Conservation (phyloP, 2,113 vertebrate genomes). For the Smithornis capensis region DNA sequence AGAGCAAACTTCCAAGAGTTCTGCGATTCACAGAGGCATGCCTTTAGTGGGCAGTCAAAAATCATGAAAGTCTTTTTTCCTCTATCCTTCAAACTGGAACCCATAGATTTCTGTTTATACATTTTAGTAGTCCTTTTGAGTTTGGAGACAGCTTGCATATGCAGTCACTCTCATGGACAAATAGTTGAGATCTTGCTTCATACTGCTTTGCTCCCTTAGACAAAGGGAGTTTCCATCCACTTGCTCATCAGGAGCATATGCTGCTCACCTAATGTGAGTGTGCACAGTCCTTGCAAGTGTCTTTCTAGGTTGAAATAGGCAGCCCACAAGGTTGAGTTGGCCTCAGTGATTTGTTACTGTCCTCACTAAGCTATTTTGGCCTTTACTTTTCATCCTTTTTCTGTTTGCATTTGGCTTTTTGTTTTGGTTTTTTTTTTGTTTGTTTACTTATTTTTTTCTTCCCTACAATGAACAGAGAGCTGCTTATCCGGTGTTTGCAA, state of each 20-base stretch:
- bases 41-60: background rate
- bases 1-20: background rate
- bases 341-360: background rate
- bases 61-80: background rate
- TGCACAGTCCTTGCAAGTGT: background rate
- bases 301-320: background rate
- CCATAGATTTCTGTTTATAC: background rate
- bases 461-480: background rate
- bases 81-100: background rate
- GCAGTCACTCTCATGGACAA: background rate
- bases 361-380: background rate
- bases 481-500: background rate
- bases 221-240: background rate
- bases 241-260: background rate
- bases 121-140: background rate
- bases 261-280: rapidly evolving
- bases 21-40: background rate
- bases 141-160: background rate
- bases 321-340: background rate
- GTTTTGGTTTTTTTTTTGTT: background rate
- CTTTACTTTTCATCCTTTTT: background rate
- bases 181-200: background rate
- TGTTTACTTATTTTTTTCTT: background rate
- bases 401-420: background rate
- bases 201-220: background rate